Evolutionary conservation across 1,140 invertebrate genomes (phyloP).

Genomic region (Brachionus koreanus): DNA sequence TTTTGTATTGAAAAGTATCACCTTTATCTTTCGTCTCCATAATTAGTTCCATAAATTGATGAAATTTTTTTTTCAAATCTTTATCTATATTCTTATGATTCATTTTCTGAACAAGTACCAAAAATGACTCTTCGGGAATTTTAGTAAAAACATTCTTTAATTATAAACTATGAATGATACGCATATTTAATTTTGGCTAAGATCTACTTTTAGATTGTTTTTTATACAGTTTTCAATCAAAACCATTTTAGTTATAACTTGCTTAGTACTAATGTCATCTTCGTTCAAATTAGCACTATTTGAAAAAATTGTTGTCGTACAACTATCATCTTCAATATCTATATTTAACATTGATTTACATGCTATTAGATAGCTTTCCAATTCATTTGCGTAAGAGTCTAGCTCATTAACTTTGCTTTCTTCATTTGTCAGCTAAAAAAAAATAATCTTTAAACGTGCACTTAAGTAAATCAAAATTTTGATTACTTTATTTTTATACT

Average conservation of each 20-base stretch:
- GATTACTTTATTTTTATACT: constrained; percentile 30
- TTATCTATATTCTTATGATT: constrained; percentile 33
- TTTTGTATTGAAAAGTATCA: background rate
- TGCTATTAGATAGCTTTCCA: constrained; percentile 38
- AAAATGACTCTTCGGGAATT: constrained; percentile 29
- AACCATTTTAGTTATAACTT: constrained; percentile 26
- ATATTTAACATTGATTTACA: constrained; percentile 43
- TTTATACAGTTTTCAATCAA: background rate
- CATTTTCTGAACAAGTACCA: constrained; percentile 24
- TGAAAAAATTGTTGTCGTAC: background rate
- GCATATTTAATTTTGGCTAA: background rate
- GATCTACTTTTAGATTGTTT: background rate
- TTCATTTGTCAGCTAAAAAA: background rate
- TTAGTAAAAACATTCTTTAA: constrained; percentile 21
- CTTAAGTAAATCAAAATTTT: background rate
- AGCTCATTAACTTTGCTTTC: constrained; percentile 2
- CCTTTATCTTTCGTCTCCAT: constrained; percentile 21
- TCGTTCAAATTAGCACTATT: background rate
- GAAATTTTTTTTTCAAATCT: constrained; percentile 32
- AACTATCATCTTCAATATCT: background rate
- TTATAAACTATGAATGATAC: background rate
- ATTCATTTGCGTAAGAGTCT: constrained; percentile 36
- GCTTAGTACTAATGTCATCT: background rate
- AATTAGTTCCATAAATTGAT: constrained; percentile 35
- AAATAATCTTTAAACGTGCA: background rate